Base-by-base conservation (phyloP, 2,113 vertebrate genomes). In the Tor tambroides region DNA sequence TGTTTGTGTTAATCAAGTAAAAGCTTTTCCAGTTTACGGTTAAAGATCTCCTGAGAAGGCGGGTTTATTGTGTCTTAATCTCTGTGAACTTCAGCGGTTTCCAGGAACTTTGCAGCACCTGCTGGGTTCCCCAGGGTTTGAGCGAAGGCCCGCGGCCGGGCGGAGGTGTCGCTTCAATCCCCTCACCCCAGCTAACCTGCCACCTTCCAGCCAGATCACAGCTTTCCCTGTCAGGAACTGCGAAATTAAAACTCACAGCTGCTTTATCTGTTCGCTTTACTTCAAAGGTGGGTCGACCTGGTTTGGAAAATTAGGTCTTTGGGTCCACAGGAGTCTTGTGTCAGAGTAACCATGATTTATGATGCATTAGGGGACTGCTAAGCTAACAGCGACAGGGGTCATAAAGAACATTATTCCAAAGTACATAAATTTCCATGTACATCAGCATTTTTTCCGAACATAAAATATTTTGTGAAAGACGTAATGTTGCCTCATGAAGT, bases 241-340 rank as follows among this genome's bases (percentile, higher is more conserved):
- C 90, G 69, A 91, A 92, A 92, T 92, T 61, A 93, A 93, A 89
- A 88, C 89, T 89, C 91, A 81, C 88, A 92, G 91, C 86, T 87
- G 88, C 87, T 56, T 80, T 90, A 92, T 90, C 90, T 92, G 90
- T 54, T 38, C 88, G 84, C 85, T 11, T 59, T 84, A 86, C 86
- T 91, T 91, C 87, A 90, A 91, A 93, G 89, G 85, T 91, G 67
- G 88, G 87, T 77, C 88, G 86, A 82, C 89, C 61, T 91, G 85
- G 85, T 90, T 26, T 85, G 87, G 87, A 88, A 87, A 77, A 83
- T 56, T 35, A 19, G 46, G 38, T 72, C 61, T 49, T 76, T 26
- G 61, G 43, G 72, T 74, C 63, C 77, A 26, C 43, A 82, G 78
- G 75, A 85, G 75, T 71, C 10, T 65, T 17, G 76, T 76, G 82